Evolutionary conservation across 1,140 invertebrate genomes (phyloP).

Genomic region (Trichonephila clavipes): DNA sequence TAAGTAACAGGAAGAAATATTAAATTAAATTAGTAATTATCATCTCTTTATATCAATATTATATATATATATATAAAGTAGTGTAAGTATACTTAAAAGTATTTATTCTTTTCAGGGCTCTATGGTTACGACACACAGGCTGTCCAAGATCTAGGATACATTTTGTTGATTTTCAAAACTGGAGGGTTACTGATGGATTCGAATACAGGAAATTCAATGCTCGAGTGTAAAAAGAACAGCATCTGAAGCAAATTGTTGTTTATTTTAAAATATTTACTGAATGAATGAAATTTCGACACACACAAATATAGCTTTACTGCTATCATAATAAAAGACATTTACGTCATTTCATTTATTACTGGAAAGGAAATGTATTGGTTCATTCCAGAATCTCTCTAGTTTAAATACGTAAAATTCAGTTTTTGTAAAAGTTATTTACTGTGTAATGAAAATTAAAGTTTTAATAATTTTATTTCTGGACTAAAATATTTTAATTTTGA

Average conservation of each 20-base stretch:
- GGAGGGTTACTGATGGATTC: slow-evolving; percentile 88
- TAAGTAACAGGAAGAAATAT: no score
- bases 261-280: neutral
- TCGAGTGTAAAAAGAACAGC: slow-evolving; percentile 86
- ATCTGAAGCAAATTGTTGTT: neutral
- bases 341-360: neutral
- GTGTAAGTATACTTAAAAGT: neutral
- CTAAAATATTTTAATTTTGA: no score
- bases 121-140: slow-evolving; percentile 91
- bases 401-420: neutral
- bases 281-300: no score
- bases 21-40: no score
- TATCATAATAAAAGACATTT: neutral
- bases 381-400: neutral
- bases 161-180: slow-evolving; percentile 89
- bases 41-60: neutral
- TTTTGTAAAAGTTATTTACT: neutral
- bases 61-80: neutral
- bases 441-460: neutral
- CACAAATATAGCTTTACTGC: neutral
- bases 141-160: slow-evolving; percentile 92
- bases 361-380: neutral
- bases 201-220: slow-evolving; percentile 91
- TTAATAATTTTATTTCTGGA: no score
- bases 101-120: slow-evolving; percentile 84